Evolutionary conservation across 2,888 invertebrate species (phyloP).

Genomic region (Seladonia tumulorum): DNA sequence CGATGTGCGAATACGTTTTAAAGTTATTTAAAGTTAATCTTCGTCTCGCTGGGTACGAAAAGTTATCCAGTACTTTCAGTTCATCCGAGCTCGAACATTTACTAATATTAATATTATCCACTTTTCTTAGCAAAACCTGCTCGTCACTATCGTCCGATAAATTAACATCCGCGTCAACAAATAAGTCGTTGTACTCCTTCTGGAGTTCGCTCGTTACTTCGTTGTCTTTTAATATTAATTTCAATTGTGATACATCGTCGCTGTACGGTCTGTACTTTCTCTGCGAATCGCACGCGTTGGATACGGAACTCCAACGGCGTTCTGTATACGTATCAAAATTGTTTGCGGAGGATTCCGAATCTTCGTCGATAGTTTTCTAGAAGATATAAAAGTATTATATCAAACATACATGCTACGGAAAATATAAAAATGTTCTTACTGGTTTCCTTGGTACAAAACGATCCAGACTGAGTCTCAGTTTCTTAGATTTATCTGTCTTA

Average conservation of each 20-base stretch:
- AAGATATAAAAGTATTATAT: conserved; percentile 40
- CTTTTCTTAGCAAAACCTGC: conserved; percentile 60
- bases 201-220: conserved; percentile 68
- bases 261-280: conserved; percentile 72
- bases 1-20: conserved; percentile 68
- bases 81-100: conserved; percentile 54
- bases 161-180: conserved; percentile 80
- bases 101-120: conserved; percentile 27
- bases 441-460: conserved; percentile 79
- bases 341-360: conserved; percentile 68
- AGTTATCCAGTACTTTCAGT: conserved; percentile 40
- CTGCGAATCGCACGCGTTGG: conserved; percentile 79
- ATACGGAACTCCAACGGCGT: conserved; percentile 86
- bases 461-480: conserved; percentile 80
- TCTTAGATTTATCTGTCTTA: conserved; percentile 79
- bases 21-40: conserved; percentile 50
- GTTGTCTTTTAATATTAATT: conserved; percentile 69
- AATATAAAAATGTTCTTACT: conserved; percentile 53
- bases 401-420: conserved; percentile 1
- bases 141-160: conserved; percentile 79
- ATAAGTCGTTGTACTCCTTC: conserved; percentile 75
- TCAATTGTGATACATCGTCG: conserved; percentile 61
- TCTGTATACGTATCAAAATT: conserved; percentile 81
- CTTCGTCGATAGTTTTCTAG: conserved; percentile 73
- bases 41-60: conserved; percentile 23